Base-by-base conservation (phyloP, 64 coral and sea anemone species). In the Platygyra sinensis region DNA sequence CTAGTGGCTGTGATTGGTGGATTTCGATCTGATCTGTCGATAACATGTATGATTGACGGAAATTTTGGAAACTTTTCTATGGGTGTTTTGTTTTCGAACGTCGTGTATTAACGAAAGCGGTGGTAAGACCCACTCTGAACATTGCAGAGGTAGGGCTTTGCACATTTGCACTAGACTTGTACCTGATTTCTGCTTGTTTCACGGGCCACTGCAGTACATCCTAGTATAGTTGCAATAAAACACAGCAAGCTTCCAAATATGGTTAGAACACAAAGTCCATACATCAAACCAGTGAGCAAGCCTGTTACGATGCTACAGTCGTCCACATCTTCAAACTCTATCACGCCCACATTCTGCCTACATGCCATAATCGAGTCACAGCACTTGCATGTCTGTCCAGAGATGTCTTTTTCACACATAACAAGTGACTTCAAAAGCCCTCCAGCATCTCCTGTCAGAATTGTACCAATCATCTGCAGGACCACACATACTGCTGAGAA, bases 401-500 rank as follows among this genome's bases (percentile, higher is more conserved):
- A 60, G 25, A 30, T 36, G 2, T 63, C 52, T 32, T 86, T 79
- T 36, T 76, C 67, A 33, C 95, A 97, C 62, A 69, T 87, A 16
- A 97, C 62, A 86, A 97, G 74, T 16, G 95, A 94, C 33, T 94
- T 97, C 7, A 97, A 55, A 11, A 91, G 86, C 29, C 91, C 91
- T 25, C 95, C 95, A 10, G 87, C 78, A 31, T 97, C 95, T 20
- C 95, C 95, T 67, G 95, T 97, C 59, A 97, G 78, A 62, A 97
- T 88, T 62, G 95, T 94, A 28, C 82, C 95, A 84, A 97, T 94
- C 95, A 97, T 97, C 50, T 97, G 95, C 15, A 97, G 72, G 15
- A 97, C 95, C 24, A 97, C 95, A 77, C 95, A 94, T 17, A 94
- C 88, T 5, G 95, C 95, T 22, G 95, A 97, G 88, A 97, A 97